phyloP scores from a whole-genome alignment of 1,140 invertebrate genomes.

The Probaryconus sp. region DNA sequence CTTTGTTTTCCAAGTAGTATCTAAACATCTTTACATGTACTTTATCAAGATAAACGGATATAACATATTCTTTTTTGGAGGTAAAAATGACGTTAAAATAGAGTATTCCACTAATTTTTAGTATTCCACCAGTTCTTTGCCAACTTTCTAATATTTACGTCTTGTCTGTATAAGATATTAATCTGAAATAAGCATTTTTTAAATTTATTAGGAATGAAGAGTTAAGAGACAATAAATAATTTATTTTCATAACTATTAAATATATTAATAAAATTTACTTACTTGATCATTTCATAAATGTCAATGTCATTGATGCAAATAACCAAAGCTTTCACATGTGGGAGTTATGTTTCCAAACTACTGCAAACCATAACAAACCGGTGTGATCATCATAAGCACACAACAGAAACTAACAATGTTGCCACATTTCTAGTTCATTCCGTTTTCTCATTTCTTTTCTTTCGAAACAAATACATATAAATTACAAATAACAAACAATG shows the following conservation, averaged over 20 bases:
- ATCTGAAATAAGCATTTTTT: constrained; percentile 73
- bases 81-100: constrained; percentile 93
- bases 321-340: no score
- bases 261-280: no score
- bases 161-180: constrained; percentile 84
- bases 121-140: constrained; percentile 90
- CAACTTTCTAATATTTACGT: constrained; percentile 87
- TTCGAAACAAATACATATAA: no score
- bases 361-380: no score
- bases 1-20: constrained; percentile 82
- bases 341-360: no score
- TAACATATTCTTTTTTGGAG: constrained; percentile 97
- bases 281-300: constrained; percentile 88
- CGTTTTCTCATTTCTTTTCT: no score
- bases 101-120: constrained; percentile 96
- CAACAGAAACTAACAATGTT: no score
- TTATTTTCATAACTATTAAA: constrained; percentile 16
- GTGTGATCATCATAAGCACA: no score
- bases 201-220: no score
- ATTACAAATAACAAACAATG: no score
- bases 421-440: no score
- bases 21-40: constrained; percentile 93
- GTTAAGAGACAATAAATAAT: constrained; percentile 1
- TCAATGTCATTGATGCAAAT: constrained; percentile 85
- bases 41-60: constrained; percentile 90